Conservation (phyloP, 2,797 vertebrate genomes). For the Typhlichthys subterraneus region DNA sequence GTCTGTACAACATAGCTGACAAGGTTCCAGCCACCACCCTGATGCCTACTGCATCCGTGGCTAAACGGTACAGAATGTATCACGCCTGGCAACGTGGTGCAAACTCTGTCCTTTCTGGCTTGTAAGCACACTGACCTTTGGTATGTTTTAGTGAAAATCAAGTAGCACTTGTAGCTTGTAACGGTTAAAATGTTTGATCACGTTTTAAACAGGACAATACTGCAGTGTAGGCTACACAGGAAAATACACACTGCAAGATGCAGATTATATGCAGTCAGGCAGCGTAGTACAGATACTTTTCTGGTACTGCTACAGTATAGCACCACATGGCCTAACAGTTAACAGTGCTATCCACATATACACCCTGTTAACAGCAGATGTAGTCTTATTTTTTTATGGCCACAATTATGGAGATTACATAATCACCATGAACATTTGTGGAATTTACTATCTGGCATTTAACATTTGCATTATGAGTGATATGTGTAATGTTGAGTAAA, state of each 20-base stretch:
- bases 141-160: not conserved
- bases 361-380: constrained; percentile 1
- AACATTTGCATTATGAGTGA: not conserved
- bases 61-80: constrained; percentile 28
- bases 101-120: constrained; percentile 29
- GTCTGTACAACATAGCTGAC: constrained; percentile 12
- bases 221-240: not conserved
- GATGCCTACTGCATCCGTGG: constrained; percentile 23
- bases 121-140: not conserved
- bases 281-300: no score
- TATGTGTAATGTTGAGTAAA: not conserved
- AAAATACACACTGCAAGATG: constrained; percentile 1
- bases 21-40: constrained; percentile 18
- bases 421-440: no score
- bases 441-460: no score
- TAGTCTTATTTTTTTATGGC: not conserved
- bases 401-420: no score
- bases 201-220: constrained; percentile 9
- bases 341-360: constrained; percentile 13
- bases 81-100: constrained; percentile 33
- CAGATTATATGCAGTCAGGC: constrained; percentile 13
- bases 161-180: not conserved
- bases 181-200: no score
- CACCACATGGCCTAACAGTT: constrained; percentile 9
- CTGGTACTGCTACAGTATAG: no score